phyloP scores from a whole-genome alignment of 2,113 vertebrate species.

The Grammomys surdaster region DNA sequence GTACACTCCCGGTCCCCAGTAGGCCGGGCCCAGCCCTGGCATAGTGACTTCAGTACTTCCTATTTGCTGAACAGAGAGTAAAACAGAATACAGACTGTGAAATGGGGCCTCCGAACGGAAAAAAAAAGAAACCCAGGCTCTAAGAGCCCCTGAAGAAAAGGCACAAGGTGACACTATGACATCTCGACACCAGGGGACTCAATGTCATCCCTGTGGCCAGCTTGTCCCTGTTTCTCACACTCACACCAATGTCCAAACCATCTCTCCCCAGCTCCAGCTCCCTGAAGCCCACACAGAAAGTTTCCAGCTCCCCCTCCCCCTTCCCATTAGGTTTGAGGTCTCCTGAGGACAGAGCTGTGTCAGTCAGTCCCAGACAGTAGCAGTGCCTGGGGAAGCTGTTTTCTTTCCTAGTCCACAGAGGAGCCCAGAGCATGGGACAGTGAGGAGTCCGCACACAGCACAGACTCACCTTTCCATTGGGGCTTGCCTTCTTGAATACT shows the following conservation, averaged over 20 bases:
- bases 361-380: neutral
- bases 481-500: slow-evolving; percentile 95
- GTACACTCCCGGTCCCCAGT: fast-evolving
- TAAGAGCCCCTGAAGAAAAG: neutral
- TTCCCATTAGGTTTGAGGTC: neutral
- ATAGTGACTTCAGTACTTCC: neutral
- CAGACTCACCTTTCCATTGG: slow-evolving; percentile 88
- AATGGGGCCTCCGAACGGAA: neutral
- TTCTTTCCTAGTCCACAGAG: neutral
- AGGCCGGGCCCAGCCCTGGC: neutral
- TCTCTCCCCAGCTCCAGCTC: neutral
- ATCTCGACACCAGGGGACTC: neutral
- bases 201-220: neutral
- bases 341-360: neutral
- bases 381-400: neutral
- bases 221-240: neutral
- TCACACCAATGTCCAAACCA: neutral
- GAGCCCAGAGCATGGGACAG: neutral
- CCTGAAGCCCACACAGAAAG: neutral
- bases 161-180: neutral
- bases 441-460: fast-evolving
- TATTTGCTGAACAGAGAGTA: neutral
- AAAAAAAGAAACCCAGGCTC: neutral
- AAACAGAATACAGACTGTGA: neutral
- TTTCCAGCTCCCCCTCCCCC: neutral